Conservation (phyloP, 1,140 invertebrate genomes). For the Metopolophium dirhodum region DNA sequence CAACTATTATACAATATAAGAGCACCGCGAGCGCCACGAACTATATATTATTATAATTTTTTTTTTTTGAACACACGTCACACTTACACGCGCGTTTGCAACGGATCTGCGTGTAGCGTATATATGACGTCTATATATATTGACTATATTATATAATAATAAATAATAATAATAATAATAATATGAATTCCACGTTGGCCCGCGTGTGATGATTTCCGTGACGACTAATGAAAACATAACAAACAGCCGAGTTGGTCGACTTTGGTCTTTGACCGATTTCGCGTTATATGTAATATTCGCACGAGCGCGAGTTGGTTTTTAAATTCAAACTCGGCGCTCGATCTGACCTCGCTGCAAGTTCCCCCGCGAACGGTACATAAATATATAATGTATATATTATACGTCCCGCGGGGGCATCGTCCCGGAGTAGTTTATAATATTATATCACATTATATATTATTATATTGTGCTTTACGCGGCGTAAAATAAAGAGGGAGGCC, state of each 20-base stretch:
- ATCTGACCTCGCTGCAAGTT: not conserved
- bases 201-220: not conserved
- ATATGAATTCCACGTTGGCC: not conserved
- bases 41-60: not conserved
- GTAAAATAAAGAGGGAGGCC: not conserved
- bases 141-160: too few species aligned
- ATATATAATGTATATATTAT: not conserved
- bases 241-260: not conserved
- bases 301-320: not conserved
- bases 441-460: not conserved
- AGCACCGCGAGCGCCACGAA: not conserved
- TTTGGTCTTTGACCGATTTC: slow-evolving; percentile 1
- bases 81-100: not conserved
- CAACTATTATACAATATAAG: not conserved
- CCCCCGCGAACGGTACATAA: not conserved
- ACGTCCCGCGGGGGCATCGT: not conserved
- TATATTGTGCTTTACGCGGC: too few species aligned
- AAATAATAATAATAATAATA: too few species aligned
- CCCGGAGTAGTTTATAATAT: not conserved
- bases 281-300: not conserved
- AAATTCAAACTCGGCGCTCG: not conserved
- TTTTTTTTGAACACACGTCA: not conserved
- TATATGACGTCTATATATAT: not conserved
- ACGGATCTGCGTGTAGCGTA: not conserved
- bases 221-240: not conserved